phyloP scores from a whole-genome alignment of 2,113 vertebrate genomes.

The Otis tarda region DNA sequence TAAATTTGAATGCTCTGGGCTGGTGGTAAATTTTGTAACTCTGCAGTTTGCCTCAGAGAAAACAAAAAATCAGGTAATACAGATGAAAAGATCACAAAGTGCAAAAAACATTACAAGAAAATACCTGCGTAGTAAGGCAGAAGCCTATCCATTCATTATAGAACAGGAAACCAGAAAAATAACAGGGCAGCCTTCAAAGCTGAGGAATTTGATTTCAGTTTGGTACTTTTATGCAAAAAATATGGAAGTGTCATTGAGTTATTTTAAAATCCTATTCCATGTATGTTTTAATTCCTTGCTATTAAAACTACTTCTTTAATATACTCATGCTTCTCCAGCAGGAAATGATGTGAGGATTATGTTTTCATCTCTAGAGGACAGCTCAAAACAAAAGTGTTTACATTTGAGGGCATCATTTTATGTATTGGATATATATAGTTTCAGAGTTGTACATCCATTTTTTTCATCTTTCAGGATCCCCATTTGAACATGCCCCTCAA shows the following conservation, averaged over 20 bases:
- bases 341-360: neutral
- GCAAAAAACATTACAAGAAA: neutral
- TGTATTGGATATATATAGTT: neutral
- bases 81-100: neutral
- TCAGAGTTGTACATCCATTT: neutral
- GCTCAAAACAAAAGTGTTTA: neutral
- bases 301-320: neutral
- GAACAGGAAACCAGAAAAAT: neutral
- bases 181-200: neutral
- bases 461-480: neutral
- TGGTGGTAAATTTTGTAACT: neutral
- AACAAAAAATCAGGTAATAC: neutral
- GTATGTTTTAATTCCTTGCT: neutral
- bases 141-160: neutral
- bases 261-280: neutral
- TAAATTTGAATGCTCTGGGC: neutral
- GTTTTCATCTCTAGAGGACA: neutral
- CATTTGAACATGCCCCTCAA: neutral
- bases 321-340: neutral
- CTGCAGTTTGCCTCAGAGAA: neutral
- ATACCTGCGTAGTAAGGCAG: neutral
- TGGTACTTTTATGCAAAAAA: neutral
- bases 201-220: neutral
- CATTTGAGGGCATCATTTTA: neutral
- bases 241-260: neutral